phyloP scores from a whole-genome alignment of 30 jellyfish, hydroid and myxozoan genomes.

The Hydra vulgaris region DNA sequence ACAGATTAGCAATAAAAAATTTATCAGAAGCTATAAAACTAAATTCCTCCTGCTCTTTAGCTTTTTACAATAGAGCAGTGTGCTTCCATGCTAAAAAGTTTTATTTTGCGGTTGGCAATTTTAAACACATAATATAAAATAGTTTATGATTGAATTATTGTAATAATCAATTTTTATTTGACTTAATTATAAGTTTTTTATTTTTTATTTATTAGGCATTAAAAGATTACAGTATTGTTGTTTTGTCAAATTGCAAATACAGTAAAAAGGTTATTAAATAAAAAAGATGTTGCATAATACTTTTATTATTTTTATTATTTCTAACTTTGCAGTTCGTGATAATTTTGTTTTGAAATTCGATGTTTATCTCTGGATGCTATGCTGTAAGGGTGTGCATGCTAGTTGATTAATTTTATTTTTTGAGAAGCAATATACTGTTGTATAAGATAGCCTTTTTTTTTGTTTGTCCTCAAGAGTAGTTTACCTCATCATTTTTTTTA shows the following conservation, averaged over 20 bases:
- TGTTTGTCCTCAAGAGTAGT: no score
- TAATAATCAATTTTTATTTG: neutral
- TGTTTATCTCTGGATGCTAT: no score
- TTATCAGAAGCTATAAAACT: slow-evolving; percentile 61
- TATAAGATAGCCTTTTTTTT: no score
- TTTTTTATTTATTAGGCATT: slow-evolving; percentile 43
- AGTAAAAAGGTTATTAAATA: slow-evolving; percentile 41
- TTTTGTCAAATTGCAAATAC: slow-evolving; percentile 35
- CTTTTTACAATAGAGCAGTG: slow-evolving; percentile 89
- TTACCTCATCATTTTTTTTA: no score
- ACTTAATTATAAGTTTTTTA: neutral
- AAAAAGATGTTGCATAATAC: no score
- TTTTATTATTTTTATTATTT: no score
- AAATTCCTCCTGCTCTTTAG: slow-evolving; percentile 57
- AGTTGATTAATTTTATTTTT: no score
- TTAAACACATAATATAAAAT: no score
- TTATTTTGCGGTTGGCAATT: slow-evolving; percentile 20
- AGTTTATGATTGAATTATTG: neutral
- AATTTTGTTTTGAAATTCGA: no score
- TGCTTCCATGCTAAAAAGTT: slow-evolving; percentile 44
- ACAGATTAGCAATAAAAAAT: slow-evolving; percentile 65
- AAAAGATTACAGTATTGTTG: slow-evolving; percentile 71
- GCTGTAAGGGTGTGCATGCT: no score
- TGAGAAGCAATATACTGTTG: no score
- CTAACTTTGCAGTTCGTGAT: no score